These are phyloP conservation scores for Epizoanthus scotinus DNA, from an alignment of 92 coral and sea anemone species.

Conservation along the genomic window DNA sequence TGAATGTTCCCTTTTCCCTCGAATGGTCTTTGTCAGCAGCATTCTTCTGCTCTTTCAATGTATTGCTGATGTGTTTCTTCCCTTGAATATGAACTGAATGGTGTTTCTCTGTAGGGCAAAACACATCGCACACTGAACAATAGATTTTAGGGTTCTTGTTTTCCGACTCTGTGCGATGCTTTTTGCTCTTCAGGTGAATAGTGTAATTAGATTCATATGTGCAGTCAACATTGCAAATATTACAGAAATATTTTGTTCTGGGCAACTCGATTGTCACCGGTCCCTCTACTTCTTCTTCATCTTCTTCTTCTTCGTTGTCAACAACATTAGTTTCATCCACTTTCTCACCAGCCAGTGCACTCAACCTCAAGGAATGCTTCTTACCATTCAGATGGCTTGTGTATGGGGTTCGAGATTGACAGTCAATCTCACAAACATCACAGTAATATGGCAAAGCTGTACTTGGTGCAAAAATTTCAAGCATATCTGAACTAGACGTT, in stretches of 20 bases:
- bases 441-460: slow-evolving; percentile 45
- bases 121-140: slow-evolving; percentile 32
- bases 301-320: slow-evolving; percentile 41
- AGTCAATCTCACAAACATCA: slow-evolving; percentile 53
- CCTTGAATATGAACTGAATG: slow-evolving; percentile 19
- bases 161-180: slow-evolving; percentile 19
- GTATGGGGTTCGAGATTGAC: slow-evolving; percentile 39
- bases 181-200: slow-evolving; percentile 52
- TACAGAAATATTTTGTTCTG: slow-evolving; percentile 50
- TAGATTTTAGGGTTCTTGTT: slow-evolving; percentile 21
- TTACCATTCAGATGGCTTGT: slow-evolving; percentile 45
- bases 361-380: slow-evolving; percentile 37
- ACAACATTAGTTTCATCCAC: slow-evolving; percentile 28
- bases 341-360: slow-evolving; percentile 40
- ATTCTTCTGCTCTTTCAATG: slow-evolving; percentile 29
- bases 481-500: slow-evolving; percentile 22
- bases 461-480: slow-evolving; percentile 34
- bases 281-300: slow-evolving; percentile 26
- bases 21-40: slow-evolving; percentile 2
- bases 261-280: slow-evolving; percentile 47
- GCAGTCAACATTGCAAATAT: slow-evolving; percentile 54
- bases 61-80: slow-evolving; percentile 39
- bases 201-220: slow-evolving; percentile 47
- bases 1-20: slow-evolving; percentile 31
- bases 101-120: slow-evolving; percentile 33